Evolutionary conservation across 53 echinoderm and acorn worm genomes (phyloP), one percentile per base, ranked within the genome.

Genomic region (Zoroaster sp.): DNA sequence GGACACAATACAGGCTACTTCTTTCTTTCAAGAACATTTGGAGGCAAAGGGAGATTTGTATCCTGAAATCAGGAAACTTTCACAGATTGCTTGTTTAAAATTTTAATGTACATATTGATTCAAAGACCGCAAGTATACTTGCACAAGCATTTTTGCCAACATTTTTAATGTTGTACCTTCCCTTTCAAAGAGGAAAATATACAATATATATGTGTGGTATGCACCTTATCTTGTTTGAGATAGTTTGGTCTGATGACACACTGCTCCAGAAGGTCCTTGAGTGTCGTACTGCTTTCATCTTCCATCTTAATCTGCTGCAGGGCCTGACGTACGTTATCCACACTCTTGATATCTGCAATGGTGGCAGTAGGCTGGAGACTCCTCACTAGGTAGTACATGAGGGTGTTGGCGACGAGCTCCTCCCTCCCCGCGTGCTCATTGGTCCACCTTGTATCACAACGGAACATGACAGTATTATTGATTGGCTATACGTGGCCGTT

Each of bases 151-250:
- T n/a, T n/a, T n/a, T n/a, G n/a, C n/a, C n/a, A n/a, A n/a, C n/a
- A n/a, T n/a, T n/a, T n/a, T n/a, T n/a, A n/a, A n/a, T n/a, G n/a
- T n/a, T n/a, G n/a, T n/a, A n/a, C n/a, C n/a, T n/a, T n/a, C n/a
- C n/a, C n/a, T n/a, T n/a, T n/a, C n/a, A n/a, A n/a, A n/a, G n/a
- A n/a, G n/a, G n/a, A n/a, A n/a, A n/a, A n/a, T n/a, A n/a, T n/a
- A n/a, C n/a, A n/a, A n/a, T n/a, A n/a, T n/a, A n/a, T n/a, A n/a
- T n/a, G n/a, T n/a, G n/a, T n/a, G 8, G 23, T 21, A 23, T 25
- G 38, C 34, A 98, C 99, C 87, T 96, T 93, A 59, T 96, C 95
- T 40, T 55, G 45, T 55, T 96, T 98, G 72, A 98, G 89, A 67
- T 87, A 95, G 39, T 37, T 87, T 34, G 94, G 91, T 40, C 89